These are phyloP conservation scores for Plectropomus leopardus DNA, from an alignment of 2,113 vertebrate species.

Conservation along the genomic window DNA sequence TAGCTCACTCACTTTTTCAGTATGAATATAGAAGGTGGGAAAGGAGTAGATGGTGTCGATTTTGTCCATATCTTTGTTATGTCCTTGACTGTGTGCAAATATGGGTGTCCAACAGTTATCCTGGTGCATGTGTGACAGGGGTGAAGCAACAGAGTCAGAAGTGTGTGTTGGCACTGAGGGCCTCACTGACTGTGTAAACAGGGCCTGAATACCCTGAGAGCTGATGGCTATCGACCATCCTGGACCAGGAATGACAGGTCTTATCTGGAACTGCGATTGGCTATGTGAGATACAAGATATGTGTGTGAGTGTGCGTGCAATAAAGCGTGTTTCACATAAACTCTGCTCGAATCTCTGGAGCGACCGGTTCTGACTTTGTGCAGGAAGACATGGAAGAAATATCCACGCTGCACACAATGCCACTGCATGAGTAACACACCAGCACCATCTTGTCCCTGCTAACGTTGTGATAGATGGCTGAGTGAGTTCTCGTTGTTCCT, in stretches of 20 bases:
- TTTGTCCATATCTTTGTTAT: constrained; percentile 39
- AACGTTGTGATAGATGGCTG: constrained; percentile 63
- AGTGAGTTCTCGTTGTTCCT: constrained; percentile 64
- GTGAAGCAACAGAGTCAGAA: constrained; percentile 45
- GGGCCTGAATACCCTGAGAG: constrained; percentile 45
- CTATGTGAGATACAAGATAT: constrained; percentile 15
- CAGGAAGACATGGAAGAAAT: not conserved
- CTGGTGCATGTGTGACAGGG: constrained; percentile 42
- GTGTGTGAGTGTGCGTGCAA: constrained; percentile 7
- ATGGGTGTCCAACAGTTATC: constrained; percentile 18
- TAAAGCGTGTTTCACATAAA: not conserved
- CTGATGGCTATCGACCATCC: constrained; percentile 65
- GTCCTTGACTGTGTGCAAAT: constrained; percentile 54
- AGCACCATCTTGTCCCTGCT: constrained; percentile 33
- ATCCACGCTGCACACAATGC: constrained; percentile 1
- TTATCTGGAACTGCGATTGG: constrained; percentile 57
- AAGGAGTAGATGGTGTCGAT: constrained; percentile 43
- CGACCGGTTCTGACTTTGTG: constrained; percentile 8
- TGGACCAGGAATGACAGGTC: constrained; percentile 54
- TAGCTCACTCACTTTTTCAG: constrained; percentile 2
- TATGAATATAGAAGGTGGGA: constrained; percentile 22
- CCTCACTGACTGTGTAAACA: constrained; percentile 74
- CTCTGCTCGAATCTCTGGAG: not conserved
- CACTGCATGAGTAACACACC: constrained; percentile 14
- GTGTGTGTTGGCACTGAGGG: constrained; percentile 45